A percentile compares a stretch with the other conserved stretches of the same genome.
These are phyloP conservation scores for Cromileptes altivelis DNA, from an alignment of 2,113 vertebrate species.

Conservation along the genomic window DNA sequence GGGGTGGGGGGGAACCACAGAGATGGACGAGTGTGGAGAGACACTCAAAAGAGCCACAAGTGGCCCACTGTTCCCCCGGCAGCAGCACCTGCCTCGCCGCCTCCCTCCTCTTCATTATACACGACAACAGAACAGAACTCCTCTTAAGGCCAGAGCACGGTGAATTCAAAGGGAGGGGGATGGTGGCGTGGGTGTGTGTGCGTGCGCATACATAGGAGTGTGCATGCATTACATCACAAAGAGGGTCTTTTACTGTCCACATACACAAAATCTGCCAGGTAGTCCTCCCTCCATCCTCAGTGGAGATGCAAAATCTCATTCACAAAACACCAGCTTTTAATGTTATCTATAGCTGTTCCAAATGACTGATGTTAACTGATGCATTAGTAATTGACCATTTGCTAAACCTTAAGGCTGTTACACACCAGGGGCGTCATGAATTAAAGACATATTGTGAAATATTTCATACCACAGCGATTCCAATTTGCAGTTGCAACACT, in stretches of 20 bases:
- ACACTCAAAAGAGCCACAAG: slow-evolving; percentile 78
- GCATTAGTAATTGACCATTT: not conserved
- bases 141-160: slow-evolving; percentile 48
- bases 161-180: slow-evolving; percentile 17
- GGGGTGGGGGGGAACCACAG: not conserved
- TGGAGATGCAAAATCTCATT: slow-evolving; percentile 8
- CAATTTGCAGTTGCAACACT: too few species aligned
- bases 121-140: slow-evolving; percentile 69
- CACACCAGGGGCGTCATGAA: too few species aligned
- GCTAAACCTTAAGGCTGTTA: not conserved
- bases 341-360: not conserved
- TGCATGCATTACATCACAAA: slow-evolving; percentile 65
- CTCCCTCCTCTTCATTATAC: slow-evolving; percentile 62
- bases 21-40: slow-evolving; percentile 56
- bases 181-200: not conserved
- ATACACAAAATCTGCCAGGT: slow-evolving; percentile 13
- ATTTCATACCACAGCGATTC: too few species aligned
- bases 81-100: slow-evolving; percentile 79
- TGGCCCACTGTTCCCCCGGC: slow-evolving; percentile 76
- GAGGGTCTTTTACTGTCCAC: slow-evolving; percentile 52
- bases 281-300: not conserved
- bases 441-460: too few species aligned
- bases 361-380: not conserved
- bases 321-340: slow-evolving; percentile 12
- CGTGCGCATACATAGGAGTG: not conserved